Percentiles rank a stretch among this genome's conserved stretches.
Evolutionary conservation across 2,113 vertebrate species (phyloP).

Genomic region (Epinephelus moara): DNA sequence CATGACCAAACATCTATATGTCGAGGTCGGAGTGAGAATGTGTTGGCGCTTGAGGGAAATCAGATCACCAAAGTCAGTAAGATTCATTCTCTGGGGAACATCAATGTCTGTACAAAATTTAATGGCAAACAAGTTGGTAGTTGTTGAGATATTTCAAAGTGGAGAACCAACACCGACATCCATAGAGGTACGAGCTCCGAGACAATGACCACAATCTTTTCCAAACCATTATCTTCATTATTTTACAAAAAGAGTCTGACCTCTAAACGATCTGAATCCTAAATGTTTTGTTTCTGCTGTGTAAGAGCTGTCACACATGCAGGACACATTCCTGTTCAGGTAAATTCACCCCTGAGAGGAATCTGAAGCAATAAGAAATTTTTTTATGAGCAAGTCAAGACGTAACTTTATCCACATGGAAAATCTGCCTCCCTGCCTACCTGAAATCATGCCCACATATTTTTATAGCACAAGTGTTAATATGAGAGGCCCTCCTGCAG

Average conservation of each 20-base stretch:
- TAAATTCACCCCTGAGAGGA: not conserved
- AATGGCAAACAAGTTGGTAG: no score
- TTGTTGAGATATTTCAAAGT: not conserved
- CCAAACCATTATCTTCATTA: no score
- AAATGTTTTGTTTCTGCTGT: not conserved
- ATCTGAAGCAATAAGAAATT: not conserved
- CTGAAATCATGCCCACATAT: slow-evolving; percentile 47
- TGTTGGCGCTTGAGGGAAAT: no score
- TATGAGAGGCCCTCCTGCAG: slow-evolving; percentile 46
- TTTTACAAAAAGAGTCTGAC: no score
- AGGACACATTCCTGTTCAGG: not conserved
- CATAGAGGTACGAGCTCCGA: no score
- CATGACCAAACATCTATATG: no score
- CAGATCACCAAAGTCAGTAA: not conserved
- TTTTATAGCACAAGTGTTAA: slow-evolving; percentile 60
- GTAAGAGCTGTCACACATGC: not conserved
- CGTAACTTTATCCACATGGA: slow-evolving; percentile 33
- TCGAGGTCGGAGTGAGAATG: no score
- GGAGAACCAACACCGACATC: not conserved
- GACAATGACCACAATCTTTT: not conserved
- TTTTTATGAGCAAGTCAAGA: not conserved
- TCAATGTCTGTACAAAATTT: not conserved
- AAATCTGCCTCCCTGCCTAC: slow-evolving; percentile 22
- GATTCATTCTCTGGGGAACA: not conserved
- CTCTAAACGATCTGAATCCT: not conserved